Evolutionary conservation across 2,797 vertebrate species (phyloP).

Genomic region (Gobio occitaniae): DNA sequence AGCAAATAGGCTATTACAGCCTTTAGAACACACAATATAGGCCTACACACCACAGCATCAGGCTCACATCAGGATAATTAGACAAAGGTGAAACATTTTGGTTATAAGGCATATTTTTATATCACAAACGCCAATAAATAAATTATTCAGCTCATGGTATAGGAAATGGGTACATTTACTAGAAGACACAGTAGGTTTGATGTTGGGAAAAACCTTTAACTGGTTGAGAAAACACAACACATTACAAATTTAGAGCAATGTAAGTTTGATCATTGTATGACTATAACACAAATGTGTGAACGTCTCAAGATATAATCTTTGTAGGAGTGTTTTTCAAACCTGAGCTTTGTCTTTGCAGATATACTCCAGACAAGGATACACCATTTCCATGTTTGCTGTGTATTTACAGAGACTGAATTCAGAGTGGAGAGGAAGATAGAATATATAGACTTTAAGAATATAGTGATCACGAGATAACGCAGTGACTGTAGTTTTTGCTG

Average conservation of each 20-base stretch:
- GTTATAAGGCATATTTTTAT: conserved; percentile 1
- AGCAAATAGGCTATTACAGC: neutral
- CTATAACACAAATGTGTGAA: conserved; percentile 1
- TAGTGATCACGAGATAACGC: neutral
- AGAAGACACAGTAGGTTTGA: neutral
- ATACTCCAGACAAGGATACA: neutral
- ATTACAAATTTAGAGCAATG: neutral
- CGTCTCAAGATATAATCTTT: neutral
- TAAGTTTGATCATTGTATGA: neutral
- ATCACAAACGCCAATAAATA: conserved; percentile 20
- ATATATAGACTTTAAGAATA: neutral
- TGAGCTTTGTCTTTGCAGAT: neutral
- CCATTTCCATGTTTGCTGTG: neutral
- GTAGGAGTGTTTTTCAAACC: conserved; percentile 4
- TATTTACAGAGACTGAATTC: neutral
- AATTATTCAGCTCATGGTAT: conserved; percentile 13
- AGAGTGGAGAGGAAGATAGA: neutral
- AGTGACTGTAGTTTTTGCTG: neutral
- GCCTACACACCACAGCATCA: neutral
- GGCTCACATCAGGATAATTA: neutral
- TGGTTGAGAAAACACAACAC: neutral
- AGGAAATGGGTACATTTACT: neutral
- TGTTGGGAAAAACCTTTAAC: neutral
- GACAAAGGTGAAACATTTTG: conserved; percentile 2
- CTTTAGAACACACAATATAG: conserved; percentile 18